Percentiles rank a stretch among this genome's conserved stretches.
Conservation (phyloP, 2,888 invertebrate species). For the Agrochola litura region DNA sequence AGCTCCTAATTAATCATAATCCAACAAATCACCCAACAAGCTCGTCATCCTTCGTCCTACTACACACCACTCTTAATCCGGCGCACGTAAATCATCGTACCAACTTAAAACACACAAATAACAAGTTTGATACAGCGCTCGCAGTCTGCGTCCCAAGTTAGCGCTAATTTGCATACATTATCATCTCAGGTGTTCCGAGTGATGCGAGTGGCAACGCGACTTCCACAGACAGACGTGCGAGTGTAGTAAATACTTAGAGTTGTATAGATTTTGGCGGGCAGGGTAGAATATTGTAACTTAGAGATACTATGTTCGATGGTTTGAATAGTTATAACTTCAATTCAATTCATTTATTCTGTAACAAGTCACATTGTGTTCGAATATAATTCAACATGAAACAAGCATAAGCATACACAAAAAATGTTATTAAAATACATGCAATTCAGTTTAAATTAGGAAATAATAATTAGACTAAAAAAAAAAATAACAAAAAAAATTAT, state of each 20-base stretch:
- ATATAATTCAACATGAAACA: too few species aligned
- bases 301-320: not conserved
- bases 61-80: constrained; percentile 75
- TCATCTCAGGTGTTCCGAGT: constrained; percentile 86
- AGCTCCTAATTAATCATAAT: not conserved
- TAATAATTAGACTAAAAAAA: too few species aligned
- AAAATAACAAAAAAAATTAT: too few species aligned
- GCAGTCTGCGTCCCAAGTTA: constrained; percentile 82
- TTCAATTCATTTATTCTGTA: too few species aligned
- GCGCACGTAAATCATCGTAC: constrained; percentile 82
- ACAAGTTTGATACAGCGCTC: constrained; percentile 89
- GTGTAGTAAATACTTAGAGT: constrained; percentile 9
- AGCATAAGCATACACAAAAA: too few species aligned
- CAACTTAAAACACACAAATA: constrained; percentile 83
- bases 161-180: constrained; percentile 89
- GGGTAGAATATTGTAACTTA: not conserved
- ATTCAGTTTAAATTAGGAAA: too few species aligned
- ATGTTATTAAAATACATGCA: too few species aligned
- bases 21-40: constrained; percentile 40
- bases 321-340: not conserved
- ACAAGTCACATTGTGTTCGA: too few species aligned
- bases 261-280: not conserved
- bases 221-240: constrained; percentile 17
- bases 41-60: constrained; percentile 42
- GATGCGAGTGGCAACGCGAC: constrained; percentile 48